Evolutionary conservation across 2,888 invertebrate genomes (phyloP), one percentile per base, ranked within the genome.

Genomic region (Carcina quercana): DNA sequence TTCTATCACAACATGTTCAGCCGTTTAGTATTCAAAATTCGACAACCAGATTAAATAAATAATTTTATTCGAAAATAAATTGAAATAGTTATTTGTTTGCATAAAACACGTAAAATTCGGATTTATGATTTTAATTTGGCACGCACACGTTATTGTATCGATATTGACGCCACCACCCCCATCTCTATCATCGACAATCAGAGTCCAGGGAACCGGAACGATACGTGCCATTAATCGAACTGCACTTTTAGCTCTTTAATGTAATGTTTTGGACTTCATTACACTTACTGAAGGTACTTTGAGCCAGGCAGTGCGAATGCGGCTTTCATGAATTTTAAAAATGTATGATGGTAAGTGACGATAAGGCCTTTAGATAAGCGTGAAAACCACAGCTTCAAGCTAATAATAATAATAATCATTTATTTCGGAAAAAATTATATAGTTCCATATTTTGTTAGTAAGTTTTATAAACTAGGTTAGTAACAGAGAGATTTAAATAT

Each of bases 251-350:
- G 44, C 43, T 40, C 42, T 27, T 47, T 54, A 50, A 59, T 53
- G 33, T 48, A 49, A 45, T 57, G 59, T 57, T 56, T 47, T 53
- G 44, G 42, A 38, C 47, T 48, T 45, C 53, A 56, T 58, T 57
- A 57, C 48, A 40, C 27, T n/a, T n/a, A n/a, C n/a, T n/a, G n/a
- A n/a, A n/a, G n/a, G n/a, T n/a, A n/a, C n/a, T n/a, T n/a, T n/a
- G n/a, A n/a, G n/a, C n/a, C n/a, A n/a, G n/a, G n/a, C n/a, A n/a
- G n/a, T n/a, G n/a, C n/a, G n/a, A n/a, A n/a, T n/a, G n/a, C n/a
- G n/a, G n/a, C n/a, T n/a, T n/a, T n/a, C n/a, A n/a, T n/a, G n/a
- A n/a, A n/a, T n/a, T n/a, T n/a, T n/a, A n/a, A n/a, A n/a, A n/a
- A n/a, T n/a, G n/a, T n/a, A n/a, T n/a, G n/a, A n/a, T n/a, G n/a